Base-by-base conservation (phyloP, 2,797 vertebrate species). In the Amniataba percoides region DNA sequence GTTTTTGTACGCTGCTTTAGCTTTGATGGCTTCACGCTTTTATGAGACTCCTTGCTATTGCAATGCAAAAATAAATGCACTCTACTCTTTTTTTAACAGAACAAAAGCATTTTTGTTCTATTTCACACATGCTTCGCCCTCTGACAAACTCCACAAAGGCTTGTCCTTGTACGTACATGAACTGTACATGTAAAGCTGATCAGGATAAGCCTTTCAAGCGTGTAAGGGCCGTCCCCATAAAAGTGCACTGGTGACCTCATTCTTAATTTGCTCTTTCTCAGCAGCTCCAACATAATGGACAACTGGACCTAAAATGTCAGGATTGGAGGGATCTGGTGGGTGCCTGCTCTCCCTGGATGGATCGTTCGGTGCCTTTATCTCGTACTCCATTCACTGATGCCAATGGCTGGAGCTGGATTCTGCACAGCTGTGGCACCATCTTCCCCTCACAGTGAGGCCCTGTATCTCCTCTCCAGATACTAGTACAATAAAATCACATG, bases 21-120 rank as follows among this genome's bases (percentile, higher is more conserved):
- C 76, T 85, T 85, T 80, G 80, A 85, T 85, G 66, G 43, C 40
- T 61, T 56, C 19, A 43, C 63, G 55, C 76, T 78, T 62, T 83
- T 77, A 75, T 77, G 61, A 72, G 48, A 42, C 52, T 61, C 46
- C 43, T 69, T 63, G 48, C 51, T 74, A 75, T 15, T 57, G 40
- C 27, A 71, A 46, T 53, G 42, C 64, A 68, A 66, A 83, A 82
- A 81, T 69, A 53, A 62, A 45, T 27, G 21, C 9, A 5, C 40
- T 64, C 6, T 18, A 0, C 48, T 52, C 51, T 60, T 77, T 60
- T 77, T 80, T 27, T 76, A 48, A 70, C 21, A 56, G 31, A 79
- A 31, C 25, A 59, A 56, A 74, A 46, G 18, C 42, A 53, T 27
- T 53, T 46, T 39, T 64, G 23, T 68, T 57, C 18, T 61, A 39